Evolutionary conservation across 2,797 vertebrate species (phyloP), one percentile per base, ranked within the genome.

Genomic region (Xenops minutus): DNA sequence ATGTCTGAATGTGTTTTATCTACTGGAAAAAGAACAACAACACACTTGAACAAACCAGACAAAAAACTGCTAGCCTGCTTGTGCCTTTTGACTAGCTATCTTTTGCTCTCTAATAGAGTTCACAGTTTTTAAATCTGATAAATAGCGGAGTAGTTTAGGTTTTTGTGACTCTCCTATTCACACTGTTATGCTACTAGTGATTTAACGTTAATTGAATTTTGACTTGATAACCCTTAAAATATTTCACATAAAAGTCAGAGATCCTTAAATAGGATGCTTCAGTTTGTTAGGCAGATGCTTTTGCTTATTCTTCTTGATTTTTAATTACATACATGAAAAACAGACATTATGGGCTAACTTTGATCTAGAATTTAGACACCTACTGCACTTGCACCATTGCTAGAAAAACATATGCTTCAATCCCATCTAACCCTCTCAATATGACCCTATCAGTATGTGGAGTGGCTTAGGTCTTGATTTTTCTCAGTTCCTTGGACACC

Each of bases 141-240:
- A 88, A 69, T 69, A 67, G 9, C 5, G 10, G 55, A 77, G 27
- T 7, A 63, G 29, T 69, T 78, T 76, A 59, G 23, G 29, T 69
- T 34, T 13, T 48, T 62, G 9, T 49, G 39, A 66, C 59, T 20
- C 24, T 73, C 12, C 10, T 78, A 39, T 61, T 87, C 43, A 84
- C n/a, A 30, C 7, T 78, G 81, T 68, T 48, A 37, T 66, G 30
- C 23, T 84, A 56, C 11, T 51, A 18, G 12, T 74, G 24, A 30
- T 41, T 87, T 93, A 63, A 87, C 89, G 13, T 56, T 84, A 75
- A 89, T 89, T 87, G 34, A 85, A 86, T 84, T 94, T 91, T 92
- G 7, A n/a, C 73, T 84, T 92, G 55, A 71, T 62, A 93, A 71
- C 10, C 13, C 54, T 85, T 83, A 55, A 90, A 85, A 89, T 89